phyloP scores from a whole-genome alignment of 2,113 vertebrate genomes.

The Aphyosemion australe region DNA sequence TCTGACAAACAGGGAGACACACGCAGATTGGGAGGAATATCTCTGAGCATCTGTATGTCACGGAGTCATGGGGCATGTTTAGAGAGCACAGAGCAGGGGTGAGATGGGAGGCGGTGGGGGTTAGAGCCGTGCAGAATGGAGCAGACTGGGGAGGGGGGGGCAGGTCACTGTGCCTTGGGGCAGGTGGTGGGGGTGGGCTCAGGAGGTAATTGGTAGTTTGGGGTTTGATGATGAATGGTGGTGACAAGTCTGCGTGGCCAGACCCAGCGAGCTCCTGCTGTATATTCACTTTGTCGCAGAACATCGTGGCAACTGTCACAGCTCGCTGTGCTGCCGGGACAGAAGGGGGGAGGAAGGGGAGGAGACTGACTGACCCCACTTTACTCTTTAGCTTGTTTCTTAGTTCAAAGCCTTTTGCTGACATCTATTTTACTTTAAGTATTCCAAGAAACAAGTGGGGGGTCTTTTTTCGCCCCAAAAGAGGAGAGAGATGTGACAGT shows the following conservation, averaged over 20 bases:
- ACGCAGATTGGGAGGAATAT: conserved; percentile 55
- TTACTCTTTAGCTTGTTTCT: conserved; percentile 2
- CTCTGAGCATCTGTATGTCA: conserved; percentile 66
- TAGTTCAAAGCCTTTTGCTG: background rate
- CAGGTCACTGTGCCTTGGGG: conserved; percentile 69
- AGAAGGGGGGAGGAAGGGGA: conserved; percentile 19
- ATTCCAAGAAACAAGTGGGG: conserved; percentile 1
- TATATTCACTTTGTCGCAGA: conserved; percentile 75
- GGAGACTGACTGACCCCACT: background rate
- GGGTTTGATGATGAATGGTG: conserved; percentile 72
- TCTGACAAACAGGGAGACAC: conserved; percentile 62
- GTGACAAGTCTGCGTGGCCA: conserved; percentile 74
- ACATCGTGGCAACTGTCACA: conserved; percentile 71
- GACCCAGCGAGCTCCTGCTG: conserved; percentile 69
- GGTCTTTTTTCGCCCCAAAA: conserved; percentile 15
- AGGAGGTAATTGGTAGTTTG: conserved; percentile 81
- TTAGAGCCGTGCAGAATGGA: conserved; percentile 56
- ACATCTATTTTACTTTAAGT: conserved; percentile 9
- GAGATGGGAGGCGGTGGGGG: conserved; percentile 40
- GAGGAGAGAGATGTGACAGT: conserved; percentile 12
- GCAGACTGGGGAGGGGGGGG: conserved; percentile 34
- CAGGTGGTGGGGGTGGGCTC: conserved; percentile 64
- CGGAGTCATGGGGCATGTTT: conserved; percentile 69
- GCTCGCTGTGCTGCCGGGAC: conserved; percentile 34
- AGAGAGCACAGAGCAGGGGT: conserved; percentile 34